Percentiles rank a stretch among this genome's conserved stretches.
phyloP scores from a whole-genome alignment of 2,888 invertebrate species.

The Osmoderma eremita region DNA sequence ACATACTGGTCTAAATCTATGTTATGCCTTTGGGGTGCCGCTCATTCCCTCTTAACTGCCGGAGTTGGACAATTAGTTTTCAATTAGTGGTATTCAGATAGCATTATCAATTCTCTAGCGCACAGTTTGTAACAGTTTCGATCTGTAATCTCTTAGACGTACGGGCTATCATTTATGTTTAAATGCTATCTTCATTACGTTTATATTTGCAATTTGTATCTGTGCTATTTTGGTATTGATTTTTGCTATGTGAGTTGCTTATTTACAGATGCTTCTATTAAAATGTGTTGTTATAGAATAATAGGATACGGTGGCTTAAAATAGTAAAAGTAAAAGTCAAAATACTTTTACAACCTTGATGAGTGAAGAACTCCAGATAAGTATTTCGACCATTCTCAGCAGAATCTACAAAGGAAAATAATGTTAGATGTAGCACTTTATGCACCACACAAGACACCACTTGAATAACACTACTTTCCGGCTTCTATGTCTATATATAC shows the following conservation, averaged over 20 bases:
- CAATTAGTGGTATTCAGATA: slow-evolving; percentile 63
- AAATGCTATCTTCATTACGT: slow-evolving; percentile 19
- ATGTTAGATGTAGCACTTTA: too few species aligned
- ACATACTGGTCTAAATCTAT: slow-evolving; percentile 61
- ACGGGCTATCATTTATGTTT: slow-evolving; percentile 12
- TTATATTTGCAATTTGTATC: background rate
- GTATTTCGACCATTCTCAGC: too few species aligned
- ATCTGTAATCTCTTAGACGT: slow-evolving; percentile 3
- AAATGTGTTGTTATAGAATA: too few species aligned
- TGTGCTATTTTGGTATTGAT: background rate
- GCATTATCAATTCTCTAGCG: slow-evolving; percentile 62
- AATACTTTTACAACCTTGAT: too few species aligned
- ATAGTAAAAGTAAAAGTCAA: too few species aligned
- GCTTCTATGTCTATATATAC: too few species aligned
- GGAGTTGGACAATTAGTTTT: slow-evolving; percentile 64
- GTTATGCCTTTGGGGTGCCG: slow-evolving; percentile 58
- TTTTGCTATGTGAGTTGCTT: background rate
- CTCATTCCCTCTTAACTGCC: slow-evolving; percentile 61
- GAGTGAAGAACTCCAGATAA: too few species aligned
- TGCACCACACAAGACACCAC: too few species aligned
- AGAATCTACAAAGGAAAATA: too few species aligned
- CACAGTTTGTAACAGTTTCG: slow-evolving; percentile 54
- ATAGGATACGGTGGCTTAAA: too few species aligned
- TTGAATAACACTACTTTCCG: too few species aligned
- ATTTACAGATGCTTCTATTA: too few species aligned